phyloP scores from a whole-genome alignment of 2,113 vertebrate species.

The Python bivittatus region DNA sequence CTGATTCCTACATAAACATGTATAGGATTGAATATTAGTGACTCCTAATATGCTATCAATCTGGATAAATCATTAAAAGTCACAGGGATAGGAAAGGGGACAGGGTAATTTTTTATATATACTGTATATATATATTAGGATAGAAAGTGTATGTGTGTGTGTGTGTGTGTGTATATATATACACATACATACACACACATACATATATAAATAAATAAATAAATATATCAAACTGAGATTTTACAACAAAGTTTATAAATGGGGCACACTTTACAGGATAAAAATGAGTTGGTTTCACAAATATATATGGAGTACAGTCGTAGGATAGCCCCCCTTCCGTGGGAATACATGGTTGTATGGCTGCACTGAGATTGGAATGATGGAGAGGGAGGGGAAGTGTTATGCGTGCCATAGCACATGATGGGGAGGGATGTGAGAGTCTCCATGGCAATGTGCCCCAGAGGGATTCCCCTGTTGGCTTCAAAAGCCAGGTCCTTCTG shows the following conservation, averaged over 20 bases:
- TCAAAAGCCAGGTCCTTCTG: background rate
- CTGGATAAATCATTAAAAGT: background rate
- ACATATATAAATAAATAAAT: no score
- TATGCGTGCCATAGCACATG: background rate
- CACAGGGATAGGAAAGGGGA: background rate
- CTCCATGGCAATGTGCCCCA: background rate
- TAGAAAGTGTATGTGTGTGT: no score
- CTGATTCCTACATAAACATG: background rate
- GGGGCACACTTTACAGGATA: background rate
- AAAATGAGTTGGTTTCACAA: background rate
- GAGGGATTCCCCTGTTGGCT: conserved; percentile 10
- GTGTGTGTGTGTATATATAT: no score
- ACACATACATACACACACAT: no score
- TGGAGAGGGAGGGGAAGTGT: background rate
- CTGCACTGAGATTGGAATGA: background rate
- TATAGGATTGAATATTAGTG: background rate
- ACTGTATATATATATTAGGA: no score
- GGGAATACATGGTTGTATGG: background rate
- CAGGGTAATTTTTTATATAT: no score
- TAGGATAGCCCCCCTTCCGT: background rate
- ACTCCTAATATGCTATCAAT: background rate
- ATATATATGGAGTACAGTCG: background rate
- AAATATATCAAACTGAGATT: background rate
- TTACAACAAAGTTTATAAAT: background rate
- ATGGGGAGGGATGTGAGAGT: background rate